These are phyloP conservation scores for Ylistrum balloti DNA, from an alignment of 1,140 invertebrate species.

Conservation along the genomic window DNA sequence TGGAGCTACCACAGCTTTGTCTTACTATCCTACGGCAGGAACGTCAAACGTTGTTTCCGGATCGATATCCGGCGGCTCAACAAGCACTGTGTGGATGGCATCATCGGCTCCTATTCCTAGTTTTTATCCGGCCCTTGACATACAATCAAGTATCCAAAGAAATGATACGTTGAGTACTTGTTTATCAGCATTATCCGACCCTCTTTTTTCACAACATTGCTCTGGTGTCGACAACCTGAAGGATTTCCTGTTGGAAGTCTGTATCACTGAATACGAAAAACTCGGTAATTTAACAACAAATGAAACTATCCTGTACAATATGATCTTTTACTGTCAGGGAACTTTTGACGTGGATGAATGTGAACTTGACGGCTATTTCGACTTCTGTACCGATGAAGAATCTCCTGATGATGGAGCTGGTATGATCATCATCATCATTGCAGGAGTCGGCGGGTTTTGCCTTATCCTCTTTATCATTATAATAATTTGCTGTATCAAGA, in stretches of 20 bases:
- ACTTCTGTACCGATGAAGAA: constrained; percentile 63
- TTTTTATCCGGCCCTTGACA: constrained; percentile 41
- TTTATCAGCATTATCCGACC: constrained; percentile 50
- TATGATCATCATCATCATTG: constrained; percentile 41
- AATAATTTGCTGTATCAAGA: neutral
- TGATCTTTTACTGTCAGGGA: constrained; percentile 68
- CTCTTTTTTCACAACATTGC: constrained; percentile 56
- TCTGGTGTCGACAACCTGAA: constrained; percentile 53
- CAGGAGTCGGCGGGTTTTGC: constrained; percentile 21
- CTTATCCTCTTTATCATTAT: constrained; percentile 42
- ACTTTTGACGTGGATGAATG: constrained; percentile 62
- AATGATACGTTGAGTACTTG: constrained; percentile 52
- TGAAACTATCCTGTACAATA: constrained; percentile 44
- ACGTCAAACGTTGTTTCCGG: neutral
- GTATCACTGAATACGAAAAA: constrained; percentile 56
- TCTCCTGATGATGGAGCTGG: constrained; percentile 25
- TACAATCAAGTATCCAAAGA: constrained; percentile 42
- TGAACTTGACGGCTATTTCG: constrained; percentile 64
- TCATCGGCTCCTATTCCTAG: constrained; percentile 65
- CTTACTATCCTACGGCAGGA: neutral
- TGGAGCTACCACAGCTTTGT: constrained; percentile 48
- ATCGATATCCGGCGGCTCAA: constrained; percentile 7
- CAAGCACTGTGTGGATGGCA: constrained; percentile 57
- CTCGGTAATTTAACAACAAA: constrained; percentile 50
- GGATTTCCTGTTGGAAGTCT: constrained; percentile 64